Evolutionary conservation across 2,113 vertebrate species (phyloP).

Genomic region (Tupaia tana): DNA sequence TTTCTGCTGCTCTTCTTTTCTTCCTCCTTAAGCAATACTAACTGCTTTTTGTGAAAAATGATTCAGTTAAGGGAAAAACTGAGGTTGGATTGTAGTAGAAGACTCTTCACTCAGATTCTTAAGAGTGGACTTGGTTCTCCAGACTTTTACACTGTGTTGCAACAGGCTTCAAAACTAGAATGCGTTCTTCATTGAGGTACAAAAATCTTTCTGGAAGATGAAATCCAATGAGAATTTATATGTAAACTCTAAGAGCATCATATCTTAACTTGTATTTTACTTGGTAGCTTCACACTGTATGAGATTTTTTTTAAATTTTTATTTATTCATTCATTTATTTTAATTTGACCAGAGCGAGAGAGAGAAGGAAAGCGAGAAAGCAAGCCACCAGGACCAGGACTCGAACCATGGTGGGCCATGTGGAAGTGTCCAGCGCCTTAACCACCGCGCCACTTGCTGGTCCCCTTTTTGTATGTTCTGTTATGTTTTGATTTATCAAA

Average conservation of each 20-base stretch:
- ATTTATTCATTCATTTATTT: too few species aligned
- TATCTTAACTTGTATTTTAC: not conserved
- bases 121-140: constrained; percentile 69
- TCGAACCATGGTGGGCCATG: too few species aligned
- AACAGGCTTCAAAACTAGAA: constrained; percentile 68
- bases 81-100: constrained; percentile 75
- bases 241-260: not conserved
- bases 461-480: not conserved
- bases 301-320: not conserved
- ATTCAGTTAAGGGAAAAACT: constrained; percentile 77
- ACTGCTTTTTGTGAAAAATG: constrained; percentile 65
- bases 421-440: too few species aligned
- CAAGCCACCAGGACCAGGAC: too few species aligned
- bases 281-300: not conserved
- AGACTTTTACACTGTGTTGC: constrained; percentile 41
- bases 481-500: not conserved
- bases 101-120: constrained; percentile 73
- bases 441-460: too few species aligned
- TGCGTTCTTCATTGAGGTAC: constrained; percentile 72
- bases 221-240: not conserved
- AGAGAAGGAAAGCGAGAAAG: too few species aligned
- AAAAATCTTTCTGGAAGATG: not conserved
- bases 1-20: not conserved
- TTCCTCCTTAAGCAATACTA: not conserved
- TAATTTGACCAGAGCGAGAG: too few species aligned